Evolutionary conservation across 2,113 vertebrate species (phyloP), one percentile per base, ranked within the genome.

Genomic region (Hyla sarda): DNA sequence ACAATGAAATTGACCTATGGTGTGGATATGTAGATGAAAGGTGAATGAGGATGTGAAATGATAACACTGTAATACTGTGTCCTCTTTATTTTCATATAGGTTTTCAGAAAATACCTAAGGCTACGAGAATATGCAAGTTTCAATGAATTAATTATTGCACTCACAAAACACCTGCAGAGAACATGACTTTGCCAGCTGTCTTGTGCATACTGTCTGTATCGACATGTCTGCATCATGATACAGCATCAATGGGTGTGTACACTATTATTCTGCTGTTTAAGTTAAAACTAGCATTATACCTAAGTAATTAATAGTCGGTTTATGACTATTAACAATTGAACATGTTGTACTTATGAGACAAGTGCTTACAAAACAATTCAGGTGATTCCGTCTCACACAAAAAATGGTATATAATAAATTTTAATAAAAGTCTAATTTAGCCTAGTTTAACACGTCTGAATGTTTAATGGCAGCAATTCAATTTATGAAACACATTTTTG

Each of bases 241-340:
- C 28, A 54, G 74, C 48, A 54, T 77, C 48, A 19, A 9, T 54
- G 74, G 74, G 74, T 77, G 74, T 77, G 74, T 9, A 32, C 74
- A 4, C 7, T 54, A 21, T 77, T 32, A 54, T 32, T 77, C 30
- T 77, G 74, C 74, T 32, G 74, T 52, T 77, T 77, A 52, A 30
- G 74, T 52, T 77, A 77, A 77, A 77, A 54, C 74, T 77, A 77
- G 74, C 50, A 54, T 17, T 5, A 4, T 76, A 14, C 14, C 25
- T 5, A 0, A 30, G 16, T 54, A 77, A 77, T 77, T 77, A 77
- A 25, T 47, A 7, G 11, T 74, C 9, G 21, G 45, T 23, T 73
- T 21, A 73, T 73, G 19, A n/a, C 17, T 21, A 21, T 45, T 19
- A 73, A n/a, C 3, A 73, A 45, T 17, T 50, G 73, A 75, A 75